Base-by-base conservation (phyloP, 2,113 vertebrate genomes). In the Lamprologus lemairii region DNA sequence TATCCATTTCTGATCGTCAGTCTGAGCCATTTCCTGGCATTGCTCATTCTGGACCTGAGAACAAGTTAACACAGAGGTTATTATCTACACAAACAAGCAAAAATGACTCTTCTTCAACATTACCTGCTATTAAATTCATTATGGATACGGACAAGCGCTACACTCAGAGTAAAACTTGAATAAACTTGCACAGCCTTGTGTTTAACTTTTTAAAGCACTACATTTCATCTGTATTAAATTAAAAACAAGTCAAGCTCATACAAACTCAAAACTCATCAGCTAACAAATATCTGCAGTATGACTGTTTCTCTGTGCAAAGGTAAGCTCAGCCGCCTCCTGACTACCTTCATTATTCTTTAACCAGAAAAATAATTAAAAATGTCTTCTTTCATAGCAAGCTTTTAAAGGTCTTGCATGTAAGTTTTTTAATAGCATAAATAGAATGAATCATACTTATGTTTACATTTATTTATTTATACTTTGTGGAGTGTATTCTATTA, bases 31-130 rank as follows among this genome's bases (percentile, higher is more conserved):
- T 93, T 99, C 98, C 93, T 99, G 98, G 91, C 99, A 99, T 93
- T 99, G 99, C 86, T 99, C 98, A 33, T 99, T 99, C 93, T 99
- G 98, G 93, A 99, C 98, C 99, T 99, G 95, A 88, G 85, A 47
- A 85, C n/a, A 84, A 3, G 23, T 47, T 8, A 47, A 49, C 23
- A 49, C 3, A 9, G 21, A 14, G 28, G 14, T 23, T n/a, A 31
- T 73, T 28, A 63, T 17, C 16, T 11, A 47, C 21, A 81, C 73
- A 75, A 49, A 47, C 42, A 78, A 78, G 42, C 16, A 49, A 49
- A 28, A 78, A 28, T 2, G 10, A 78, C 42, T 78, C 14, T 28
- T 78, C 42, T 78, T 78, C 71, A 78, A 1, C 71, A 49, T 78
- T 47, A 75, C 42, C 26, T 31, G 23, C 42, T 75, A 75, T 49